These are phyloP conservation scores for Pygoscelis antarcticus DNA, from an alignment of 2,113 vertebrate genomes.

Conservation along the genomic window DNA sequence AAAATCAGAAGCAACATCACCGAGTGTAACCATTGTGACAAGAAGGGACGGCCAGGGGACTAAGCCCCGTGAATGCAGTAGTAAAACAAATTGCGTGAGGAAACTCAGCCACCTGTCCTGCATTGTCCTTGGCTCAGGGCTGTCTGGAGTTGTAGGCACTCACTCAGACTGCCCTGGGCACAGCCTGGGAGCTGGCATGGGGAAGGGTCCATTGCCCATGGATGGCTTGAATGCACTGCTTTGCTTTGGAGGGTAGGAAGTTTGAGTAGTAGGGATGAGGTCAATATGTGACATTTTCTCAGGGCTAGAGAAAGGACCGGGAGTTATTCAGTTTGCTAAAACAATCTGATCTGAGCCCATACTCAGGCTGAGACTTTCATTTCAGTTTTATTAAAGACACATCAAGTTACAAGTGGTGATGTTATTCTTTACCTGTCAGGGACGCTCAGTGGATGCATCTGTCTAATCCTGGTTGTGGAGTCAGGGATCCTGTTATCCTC, in stretches of 20 bases:
- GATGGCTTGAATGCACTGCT: neutral
- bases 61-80: neutral
- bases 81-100: fast-evolving
- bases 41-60: neutral
- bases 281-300: neutral
- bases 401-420: neutral
- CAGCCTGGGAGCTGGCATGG: neutral
- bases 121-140: neutral
- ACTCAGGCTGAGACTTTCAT: neutral
- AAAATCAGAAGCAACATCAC: neutral
- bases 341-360: neutral
- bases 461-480: neutral
- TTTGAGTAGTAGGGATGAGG: neutral
- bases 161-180: neutral
- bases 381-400: neutral
- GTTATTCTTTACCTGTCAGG: neutral
- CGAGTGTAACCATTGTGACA: neutral
- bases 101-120: neutral
- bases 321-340: neutral
- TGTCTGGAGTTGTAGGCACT: neutral
- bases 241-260: neutral
- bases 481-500: neutral
- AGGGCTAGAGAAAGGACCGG: neutral
- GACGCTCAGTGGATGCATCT: neutral
- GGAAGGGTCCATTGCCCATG: too few species aligned